A percentile compares a stretch with the other conserved stretches of the same genome.
phyloP scores from a whole-genome alignment of 2,888 invertebrate genomes.

The Drosophila incognita region DNA sequence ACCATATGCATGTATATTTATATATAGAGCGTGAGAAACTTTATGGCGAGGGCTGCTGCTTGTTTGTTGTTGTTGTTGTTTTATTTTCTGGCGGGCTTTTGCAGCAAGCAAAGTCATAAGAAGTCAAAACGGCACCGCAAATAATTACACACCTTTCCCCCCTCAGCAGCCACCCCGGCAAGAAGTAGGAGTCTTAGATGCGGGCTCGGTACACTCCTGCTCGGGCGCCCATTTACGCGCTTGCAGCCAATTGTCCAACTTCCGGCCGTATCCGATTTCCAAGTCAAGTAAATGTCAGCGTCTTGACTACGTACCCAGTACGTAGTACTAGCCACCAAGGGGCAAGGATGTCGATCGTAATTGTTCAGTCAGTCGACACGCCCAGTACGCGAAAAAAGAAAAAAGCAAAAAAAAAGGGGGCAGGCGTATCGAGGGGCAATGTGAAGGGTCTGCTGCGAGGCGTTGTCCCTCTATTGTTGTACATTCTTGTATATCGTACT shows the following conservation, averaged over 20 bases:
- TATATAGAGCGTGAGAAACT: constrained; percentile 68
- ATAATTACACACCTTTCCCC: constrained; percentile 71
- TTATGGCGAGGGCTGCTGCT: constrained; percentile 32
- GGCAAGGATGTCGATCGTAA: constrained; percentile 44
- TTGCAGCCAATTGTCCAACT: constrained; percentile 75
- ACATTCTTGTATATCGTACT: constrained; percentile 44
- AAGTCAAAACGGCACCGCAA: constrained; percentile 71
- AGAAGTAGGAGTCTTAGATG: constrained; percentile 58
- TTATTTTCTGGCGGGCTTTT: constrained; percentile 73
- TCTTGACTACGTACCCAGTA: constrained; percentile 54
- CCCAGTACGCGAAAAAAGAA: constrained; percentile 38
- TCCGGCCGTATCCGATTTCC: constrained; percentile 73
- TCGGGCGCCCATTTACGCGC: constrained; percentile 60
- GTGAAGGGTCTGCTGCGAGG: constrained; percentile 43
- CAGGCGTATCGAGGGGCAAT: constrained; percentile 15
- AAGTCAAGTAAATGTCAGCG: constrained; percentile 76
- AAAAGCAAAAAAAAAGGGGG: constrained; percentile 24
- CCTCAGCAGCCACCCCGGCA: not conserved
- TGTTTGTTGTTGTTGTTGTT: constrained; percentile 7
- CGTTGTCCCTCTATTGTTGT: constrained; percentile 61
- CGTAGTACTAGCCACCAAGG: constrained; percentile 6
- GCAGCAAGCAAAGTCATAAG: constrained; percentile 36
- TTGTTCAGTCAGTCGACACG: constrained; percentile 72
- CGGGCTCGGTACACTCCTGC: constrained; percentile 19
- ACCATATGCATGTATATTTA: constrained; percentile 9